Conservation (phyloP, 1,140 invertebrate genomes). For the Maconellicoccus hirsutus region DNA sequence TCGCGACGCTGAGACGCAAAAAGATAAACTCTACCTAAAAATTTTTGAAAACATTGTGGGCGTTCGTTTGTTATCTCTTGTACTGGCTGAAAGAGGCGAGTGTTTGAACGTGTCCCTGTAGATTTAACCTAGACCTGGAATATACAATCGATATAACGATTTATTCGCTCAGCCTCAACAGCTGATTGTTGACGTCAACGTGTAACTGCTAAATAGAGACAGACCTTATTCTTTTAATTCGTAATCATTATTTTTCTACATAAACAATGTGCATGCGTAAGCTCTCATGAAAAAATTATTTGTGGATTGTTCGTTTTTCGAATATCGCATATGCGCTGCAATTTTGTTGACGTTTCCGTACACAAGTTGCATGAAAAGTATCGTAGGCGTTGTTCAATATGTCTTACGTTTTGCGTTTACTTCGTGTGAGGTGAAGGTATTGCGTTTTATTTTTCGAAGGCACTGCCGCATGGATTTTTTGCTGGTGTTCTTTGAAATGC, state of each 20-base stretch:
- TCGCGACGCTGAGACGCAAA: too few species aligned
- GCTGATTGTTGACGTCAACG: conserved; percentile 11
- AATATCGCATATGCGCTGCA: not conserved
- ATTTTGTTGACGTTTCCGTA: not conserved
- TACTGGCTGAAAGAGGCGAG: not conserved
- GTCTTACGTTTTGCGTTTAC: too few species aligned
- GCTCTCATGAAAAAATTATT: not conserved
- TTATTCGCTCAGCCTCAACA: not conserved
- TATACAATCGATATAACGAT: conserved; percentile 4
- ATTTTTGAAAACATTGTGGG: not conserved
- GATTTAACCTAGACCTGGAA: conserved; percentile 18
- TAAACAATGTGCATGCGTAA: too few species aligned
- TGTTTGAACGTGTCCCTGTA: conserved; percentile 6
- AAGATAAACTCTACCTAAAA: too few species aligned
- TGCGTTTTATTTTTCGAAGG: conserved; percentile 3
- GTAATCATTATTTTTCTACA: too few species aligned
- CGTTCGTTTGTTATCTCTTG: not conserved
- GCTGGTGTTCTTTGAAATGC: too few species aligned
- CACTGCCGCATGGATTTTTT: not conserved
- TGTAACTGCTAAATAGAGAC: not conserved
- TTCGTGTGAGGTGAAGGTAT: not conserved
- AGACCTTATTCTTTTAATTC: too few species aligned
- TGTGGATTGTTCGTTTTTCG: not conserved
- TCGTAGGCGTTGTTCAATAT: not conserved
- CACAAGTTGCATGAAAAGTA: not conserved